phyloP scores from a whole-genome alignment of 2,797 vertebrate genomes.

The Antrozous pallidus region DNA sequence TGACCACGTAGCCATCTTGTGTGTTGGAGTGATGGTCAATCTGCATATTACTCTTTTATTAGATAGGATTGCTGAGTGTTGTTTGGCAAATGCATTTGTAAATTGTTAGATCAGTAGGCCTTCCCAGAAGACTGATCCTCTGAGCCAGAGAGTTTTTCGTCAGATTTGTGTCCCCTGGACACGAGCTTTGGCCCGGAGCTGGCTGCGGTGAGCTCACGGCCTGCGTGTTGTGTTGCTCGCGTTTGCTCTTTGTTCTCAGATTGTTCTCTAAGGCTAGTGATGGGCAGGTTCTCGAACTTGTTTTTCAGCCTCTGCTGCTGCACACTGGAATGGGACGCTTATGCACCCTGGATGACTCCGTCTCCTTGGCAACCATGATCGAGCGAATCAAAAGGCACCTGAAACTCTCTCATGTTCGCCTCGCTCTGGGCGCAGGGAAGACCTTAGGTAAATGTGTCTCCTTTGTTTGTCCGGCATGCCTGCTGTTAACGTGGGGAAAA shows the following conservation, averaged over 20 bases:
- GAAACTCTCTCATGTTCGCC: constrained; percentile 87
- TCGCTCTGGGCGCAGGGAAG: constrained; percentile 89
- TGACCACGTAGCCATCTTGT: no score
- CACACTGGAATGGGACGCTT: constrained; percentile 92
- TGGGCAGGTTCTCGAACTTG: background rate
- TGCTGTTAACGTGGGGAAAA: background rate
- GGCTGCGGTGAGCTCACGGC: background rate
- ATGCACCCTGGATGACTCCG: constrained; percentile 85
- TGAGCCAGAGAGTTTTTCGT: background rate
- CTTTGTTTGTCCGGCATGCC: background rate
- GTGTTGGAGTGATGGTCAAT: no score
- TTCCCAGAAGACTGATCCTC: background rate
- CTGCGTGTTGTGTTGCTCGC: background rate
- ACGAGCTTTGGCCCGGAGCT: background rate
- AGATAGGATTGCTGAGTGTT: background rate
- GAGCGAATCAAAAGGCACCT: constrained; percentile 91
- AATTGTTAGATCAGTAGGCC: background rate
- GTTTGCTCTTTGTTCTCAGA: background rate
- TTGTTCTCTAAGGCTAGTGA: background rate
- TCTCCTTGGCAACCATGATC: constrained; percentile 83
- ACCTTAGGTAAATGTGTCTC: constrained; percentile 85
- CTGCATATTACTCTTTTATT: no score
- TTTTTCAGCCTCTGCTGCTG: constrained; percentile 86
- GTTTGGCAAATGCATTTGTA: background rate
- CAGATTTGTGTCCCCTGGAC: background rate